Evolutionary conservation across 1,140 invertebrate genomes (phyloP).

Genomic region (Lerema accius): DNA sequence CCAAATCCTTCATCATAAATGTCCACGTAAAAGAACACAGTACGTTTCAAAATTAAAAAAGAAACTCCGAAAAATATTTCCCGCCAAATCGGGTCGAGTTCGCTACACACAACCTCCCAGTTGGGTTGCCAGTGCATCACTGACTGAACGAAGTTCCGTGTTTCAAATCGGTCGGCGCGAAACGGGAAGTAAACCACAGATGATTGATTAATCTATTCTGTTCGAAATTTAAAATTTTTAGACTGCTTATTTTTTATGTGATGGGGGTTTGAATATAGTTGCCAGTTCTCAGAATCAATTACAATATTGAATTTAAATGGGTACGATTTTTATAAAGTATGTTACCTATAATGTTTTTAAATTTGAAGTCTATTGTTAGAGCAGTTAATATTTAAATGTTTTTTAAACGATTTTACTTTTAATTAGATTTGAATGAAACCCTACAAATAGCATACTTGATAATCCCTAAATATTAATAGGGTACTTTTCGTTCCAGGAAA

Average conservation of each 20-base stretch:
- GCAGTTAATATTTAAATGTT: no score
- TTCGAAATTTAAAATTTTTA: slow-evolving; percentile 47
- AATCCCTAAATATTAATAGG: no score
- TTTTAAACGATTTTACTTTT: no score
- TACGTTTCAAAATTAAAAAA: not conserved
- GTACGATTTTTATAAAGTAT: no score
- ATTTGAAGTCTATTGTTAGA: no score
- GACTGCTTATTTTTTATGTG: slow-evolving; percentile 14
- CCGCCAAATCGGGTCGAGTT: slow-evolving; percentile 34
- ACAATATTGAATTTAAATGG: no score
- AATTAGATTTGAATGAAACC: no score
- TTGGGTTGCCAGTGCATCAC: slow-evolving; percentile 37
- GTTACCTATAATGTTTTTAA: no score
- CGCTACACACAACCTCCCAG: slow-evolving; percentile 35
- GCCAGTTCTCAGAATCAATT: not conserved
- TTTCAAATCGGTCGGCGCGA: slow-evolving; percentile 4
- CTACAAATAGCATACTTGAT: no score
- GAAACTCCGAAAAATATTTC: slow-evolving; percentile 34
- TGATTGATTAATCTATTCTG: slow-evolving; percentile 33
- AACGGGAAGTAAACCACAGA: slow-evolving; percentile 40
- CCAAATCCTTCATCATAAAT: slow-evolving; percentile 6
- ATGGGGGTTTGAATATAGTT: not conserved
- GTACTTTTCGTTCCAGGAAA: no score
- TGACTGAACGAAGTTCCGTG: slow-evolving; percentile 11
- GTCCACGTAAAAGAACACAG: slow-evolving; percentile 10